A percentile compares a stretch with the other conserved stretches of the same genome.
Conservation (phyloP, 2,888 invertebrate species). For the Fragum whitleyi region DNA sequence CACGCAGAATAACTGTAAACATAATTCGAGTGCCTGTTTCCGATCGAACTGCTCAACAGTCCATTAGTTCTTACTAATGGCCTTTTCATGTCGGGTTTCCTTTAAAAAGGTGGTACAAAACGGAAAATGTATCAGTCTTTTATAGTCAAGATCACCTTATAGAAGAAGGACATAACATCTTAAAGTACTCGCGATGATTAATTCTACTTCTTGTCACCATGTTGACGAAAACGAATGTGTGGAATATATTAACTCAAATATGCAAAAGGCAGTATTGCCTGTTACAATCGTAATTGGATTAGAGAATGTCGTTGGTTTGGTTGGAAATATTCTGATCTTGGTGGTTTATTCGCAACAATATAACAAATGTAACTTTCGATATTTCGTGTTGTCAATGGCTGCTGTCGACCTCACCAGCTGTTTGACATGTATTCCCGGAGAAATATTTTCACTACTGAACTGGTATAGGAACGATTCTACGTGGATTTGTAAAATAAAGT, state of each 20-base stretch:
- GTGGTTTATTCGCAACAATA: constrained; percentile 37
- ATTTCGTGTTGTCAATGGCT: constrained; percentile 49
- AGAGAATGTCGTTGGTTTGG: constrained; percentile 43
- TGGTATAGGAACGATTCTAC: constrained; percentile 52
- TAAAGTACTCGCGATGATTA: too few species aligned
- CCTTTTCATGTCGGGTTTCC: too few species aligned
- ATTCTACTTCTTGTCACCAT: too few species aligned
- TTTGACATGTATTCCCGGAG: constrained; percentile 52
- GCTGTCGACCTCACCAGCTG: constrained; percentile 55
- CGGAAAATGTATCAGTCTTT: too few species aligned
- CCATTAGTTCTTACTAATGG: too few species aligned
- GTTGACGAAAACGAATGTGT: background rate
- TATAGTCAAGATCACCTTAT: too few species aligned
- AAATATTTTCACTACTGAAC: constrained; percentile 53
- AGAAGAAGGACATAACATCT: too few species aligned
- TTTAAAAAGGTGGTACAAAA: too few species aligned
- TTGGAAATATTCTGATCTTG: constrained; percentile 52
- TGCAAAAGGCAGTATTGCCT: constrained; percentile 39
- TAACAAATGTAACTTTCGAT: constrained; percentile 42
- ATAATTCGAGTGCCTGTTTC: too few species aligned
- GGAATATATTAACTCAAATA: constrained; percentile 27
- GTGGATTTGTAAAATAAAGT: constrained; percentile 58
- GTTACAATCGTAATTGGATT: constrained; percentile 53
- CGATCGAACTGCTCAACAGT: too few species aligned
- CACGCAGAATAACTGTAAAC: too few species aligned